Base-by-base conservation (phyloP, 1,140 invertebrate genomes). In the Amyelois transitella region DNA sequence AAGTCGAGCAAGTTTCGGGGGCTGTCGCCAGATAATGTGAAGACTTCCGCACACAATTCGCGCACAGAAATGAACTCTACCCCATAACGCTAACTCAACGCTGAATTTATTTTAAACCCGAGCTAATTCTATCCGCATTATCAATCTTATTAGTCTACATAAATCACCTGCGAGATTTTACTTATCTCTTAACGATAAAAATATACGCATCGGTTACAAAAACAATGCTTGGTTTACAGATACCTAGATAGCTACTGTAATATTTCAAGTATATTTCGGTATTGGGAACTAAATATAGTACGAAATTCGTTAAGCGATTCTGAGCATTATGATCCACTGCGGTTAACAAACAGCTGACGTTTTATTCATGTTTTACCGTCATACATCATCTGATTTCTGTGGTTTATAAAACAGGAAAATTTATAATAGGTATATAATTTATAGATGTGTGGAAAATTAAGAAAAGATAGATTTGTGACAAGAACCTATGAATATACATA, bases 1-100 rank as follows among this genome's bases (percentile, higher is more conserved):
- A 64, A 71, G 55, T 57, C 59, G 61, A 63, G 59, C 44, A 24
- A 43, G 8, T 56, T 64, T 58, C 17, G 28, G 48, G 38, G 62
- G 51, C 51, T 62, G 53, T 55, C 55, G 48, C 54, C 22, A 55
- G 60, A 62, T 55, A 55, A 55, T 18, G 21, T 55, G 22, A 48
- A 52, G 6, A 19, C 18, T 49, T 55, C 44, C 55, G 55, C 53
- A 10, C 4, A n/a, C 12, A 6, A 6, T 32, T 12, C 28, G 6
- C 12, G 28, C 28, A 12, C 4, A 6, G 12, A 32, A 32, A 32
- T 12, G 7, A 2, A 32, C 4, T 32, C 10, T 32, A 2, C 28
- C 2, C 4, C 28, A n/a, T n/a, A n/a, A n/a, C n/a, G n/a, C n/a
- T n/a, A n/a, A n/a, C n/a, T n/a, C n/a, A n/a, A n/a, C n/a, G n/a